Conservation (phyloP, 2,113 vertebrate genomes). For the Urocynchramus pylzowi region DNA sequence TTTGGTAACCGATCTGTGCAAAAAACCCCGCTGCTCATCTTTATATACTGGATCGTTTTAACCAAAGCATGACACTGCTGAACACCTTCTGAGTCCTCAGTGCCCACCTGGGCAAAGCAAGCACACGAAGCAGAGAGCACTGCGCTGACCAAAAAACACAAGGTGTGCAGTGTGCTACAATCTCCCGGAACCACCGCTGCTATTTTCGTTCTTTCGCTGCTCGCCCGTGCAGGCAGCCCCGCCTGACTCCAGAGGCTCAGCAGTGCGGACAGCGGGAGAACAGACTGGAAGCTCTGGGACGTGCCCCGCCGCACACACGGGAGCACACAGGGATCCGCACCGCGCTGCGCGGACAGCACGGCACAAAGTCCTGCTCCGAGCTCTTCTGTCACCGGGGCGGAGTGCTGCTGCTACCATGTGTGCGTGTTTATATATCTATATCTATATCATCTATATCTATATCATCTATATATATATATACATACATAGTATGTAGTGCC, state of each 20-base stretch:
- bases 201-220: not conserved
- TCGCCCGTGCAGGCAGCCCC: rapidly evolving
- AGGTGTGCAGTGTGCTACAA: rapidly evolving
- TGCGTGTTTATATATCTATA: rapidly evolving
- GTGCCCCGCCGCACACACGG: not conserved
- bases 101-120: not conserved
- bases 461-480: rapidly evolving
- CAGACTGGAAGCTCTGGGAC: not conserved
- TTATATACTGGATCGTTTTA: not conserved
- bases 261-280: rapidly evolving
- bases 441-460: no score
- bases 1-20: not conserved
- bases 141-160: not conserved
- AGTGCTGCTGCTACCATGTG: rapidly evolving
- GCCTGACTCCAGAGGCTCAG: not conserved
- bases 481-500: no score
- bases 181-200: not conserved
- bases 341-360: not conserved
- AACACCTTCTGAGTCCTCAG: not conserved
- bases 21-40: not conserved
- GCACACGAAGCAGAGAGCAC: not conserved
- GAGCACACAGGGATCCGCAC: not conserved
- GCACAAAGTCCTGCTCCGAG: not conserved
- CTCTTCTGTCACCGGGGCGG: rapidly evolving
- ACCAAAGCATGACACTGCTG: not conserved